phyloP scores from a whole-genome alignment of 2,797 vertebrate genomes.

The Galagoides demidoff region DNA sequence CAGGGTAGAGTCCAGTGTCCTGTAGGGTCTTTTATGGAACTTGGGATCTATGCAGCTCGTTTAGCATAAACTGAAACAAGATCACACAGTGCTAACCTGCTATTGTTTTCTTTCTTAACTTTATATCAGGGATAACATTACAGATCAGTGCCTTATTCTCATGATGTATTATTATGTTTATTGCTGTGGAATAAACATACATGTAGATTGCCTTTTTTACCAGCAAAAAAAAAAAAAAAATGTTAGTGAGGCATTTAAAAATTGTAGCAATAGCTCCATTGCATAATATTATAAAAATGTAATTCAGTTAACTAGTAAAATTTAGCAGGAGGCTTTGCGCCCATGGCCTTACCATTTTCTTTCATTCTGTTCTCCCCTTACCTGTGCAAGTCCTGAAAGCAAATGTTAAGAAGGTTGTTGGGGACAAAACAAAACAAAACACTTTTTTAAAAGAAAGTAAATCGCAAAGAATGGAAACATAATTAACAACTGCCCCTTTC shows the following conservation, averaged over 20 bases:
- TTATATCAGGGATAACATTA: neutral
- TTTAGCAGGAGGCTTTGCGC: neutral
- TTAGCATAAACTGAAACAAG: neutral
- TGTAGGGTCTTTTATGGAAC: neutral
- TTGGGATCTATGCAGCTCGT: fast-evolving
- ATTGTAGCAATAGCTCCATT: neutral
- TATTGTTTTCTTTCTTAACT: neutral
- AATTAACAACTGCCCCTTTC: neutral
- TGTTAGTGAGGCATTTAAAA: neutral
- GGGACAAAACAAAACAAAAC: no score
- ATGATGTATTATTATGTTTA: neutral
- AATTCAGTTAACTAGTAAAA: neutral
- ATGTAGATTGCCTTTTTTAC: neutral
- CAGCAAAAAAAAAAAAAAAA: neutral
- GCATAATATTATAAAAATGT: neutral
- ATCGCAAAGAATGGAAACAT: neutral
- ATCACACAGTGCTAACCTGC: neutral
- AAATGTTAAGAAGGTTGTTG: neutral
- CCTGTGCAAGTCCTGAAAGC: neutral
- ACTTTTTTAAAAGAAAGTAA: neutral
- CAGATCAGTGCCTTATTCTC: neutral
- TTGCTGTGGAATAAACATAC: neutral
- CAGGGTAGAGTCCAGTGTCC: neutral
- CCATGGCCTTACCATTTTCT: neutral
- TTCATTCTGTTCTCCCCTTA: neutral